Base-by-base conservation (phyloP, 1,140 invertebrate genomes). In the Steinernema feltiae region DNA sequence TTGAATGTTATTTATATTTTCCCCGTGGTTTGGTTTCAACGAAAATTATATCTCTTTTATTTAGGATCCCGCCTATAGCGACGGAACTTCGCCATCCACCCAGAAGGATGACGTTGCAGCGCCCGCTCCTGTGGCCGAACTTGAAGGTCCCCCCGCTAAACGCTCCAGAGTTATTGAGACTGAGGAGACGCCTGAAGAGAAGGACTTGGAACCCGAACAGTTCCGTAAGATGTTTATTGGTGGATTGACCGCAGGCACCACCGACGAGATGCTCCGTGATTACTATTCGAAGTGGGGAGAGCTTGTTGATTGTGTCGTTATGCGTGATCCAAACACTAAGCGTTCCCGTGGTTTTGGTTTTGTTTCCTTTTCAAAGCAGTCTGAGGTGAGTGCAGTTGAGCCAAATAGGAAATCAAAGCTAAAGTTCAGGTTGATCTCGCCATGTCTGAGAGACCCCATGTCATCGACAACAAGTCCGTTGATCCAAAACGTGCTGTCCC, bases 271-370 rank as follows among this genome's bases (percentile, higher is more conserved):
- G 18, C 87, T 99, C 0, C 95, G 95, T 84, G 91, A 91, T 76
- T 94, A 97, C 88, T 99, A 97, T 89, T 92, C 93, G 84, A 91
- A 97, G 90, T 99, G 93, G 92, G 97, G 97, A 32, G 94, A 95
- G 85, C 94, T 99, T 79, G 92, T 95, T 0, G 96, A 99, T 88
- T 94, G 95, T 32, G 93, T 98, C 24, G 95, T 99, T 0, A 18
- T 41, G 7, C 35, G 35, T 18, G 35, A 41, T 7, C 7, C 35
- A 18, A 91, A 93, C 81, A 96, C 95, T 46, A 93, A 94, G 63
- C 93, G 95, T 73, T 97, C 94, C 0, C 89, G 95, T 81, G 95
- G 84, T 35, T 85, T 85, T 72, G 83, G 84, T 46, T 85, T 85
- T 72, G 80, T 85, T 24, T 78, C 83, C 32, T 85, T 73, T 48